Evolutionary conservation across 2,888 invertebrate species (phyloP), one percentile per base, ranked within the genome.

Genomic region (Perizoma affinitatum): DNA sequence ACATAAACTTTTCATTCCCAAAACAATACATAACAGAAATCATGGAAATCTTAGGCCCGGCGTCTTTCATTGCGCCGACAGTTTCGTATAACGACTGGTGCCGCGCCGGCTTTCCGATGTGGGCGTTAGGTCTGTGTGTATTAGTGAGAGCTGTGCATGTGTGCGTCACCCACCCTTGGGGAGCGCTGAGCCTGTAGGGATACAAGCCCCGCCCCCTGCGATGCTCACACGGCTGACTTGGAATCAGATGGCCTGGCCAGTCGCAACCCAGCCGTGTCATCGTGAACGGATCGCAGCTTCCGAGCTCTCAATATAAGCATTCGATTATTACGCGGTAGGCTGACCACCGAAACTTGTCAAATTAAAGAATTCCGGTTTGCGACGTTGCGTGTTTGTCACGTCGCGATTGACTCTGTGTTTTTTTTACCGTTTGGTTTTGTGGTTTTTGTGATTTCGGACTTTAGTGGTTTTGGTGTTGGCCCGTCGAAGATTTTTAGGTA

Each of bases 191-290:
- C 34, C 54, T 60, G 59, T 60, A 60, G 59, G 59, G 59, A 54
- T 60, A 46, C 70, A 84, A 76, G 88, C 90, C 76, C 87, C 88
- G 87, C 90, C 91, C 86, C 80, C 74, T 63, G 73, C 74, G 83
- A 83, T 92, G 92, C 91, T 92, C 92, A 91, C 86, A 92, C 92
- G 92, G 92, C 88, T 92, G 88, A 92, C 78, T 92, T 90, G 90
- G 84, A 91, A 92, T 91, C 91, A 90, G 91, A 90, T 90, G 89
- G 90, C 86, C 87, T 83, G 89, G 89, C 87, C 92, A 92, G 92
- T 92, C 90, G 90, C 82, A 81, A 91, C 80, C 91, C 85, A 91
- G 92, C 92, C 92, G 90, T 91, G 87, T 82, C 86, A 87, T 86
- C 89, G 90, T 84, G 85, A 91, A 90, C 90, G 90, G 88, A 88